Evolutionary conservation across 2,113 vertebrate genomes (phyloP).

Genomic region (Philantomba maxwellii): DNA sequence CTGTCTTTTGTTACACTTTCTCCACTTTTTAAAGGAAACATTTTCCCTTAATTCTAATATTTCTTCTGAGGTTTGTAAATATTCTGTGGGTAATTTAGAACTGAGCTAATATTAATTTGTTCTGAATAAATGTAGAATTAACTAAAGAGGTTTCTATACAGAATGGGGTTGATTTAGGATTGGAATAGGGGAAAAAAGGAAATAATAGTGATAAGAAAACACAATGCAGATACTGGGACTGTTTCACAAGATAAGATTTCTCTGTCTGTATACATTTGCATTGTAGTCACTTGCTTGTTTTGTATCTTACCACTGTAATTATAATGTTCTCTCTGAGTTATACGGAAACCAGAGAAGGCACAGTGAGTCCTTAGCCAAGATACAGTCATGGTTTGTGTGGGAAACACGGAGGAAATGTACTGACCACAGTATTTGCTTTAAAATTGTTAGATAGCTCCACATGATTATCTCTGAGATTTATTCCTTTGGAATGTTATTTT

Average conservation of each 20-base stretch:
- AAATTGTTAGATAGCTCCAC: not conserved
- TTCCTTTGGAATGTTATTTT: not conserved
- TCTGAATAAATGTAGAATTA: slow-evolving; percentile 34
- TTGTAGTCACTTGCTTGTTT: slow-evolving; percentile 62
- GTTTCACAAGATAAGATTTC: slow-evolving; percentile 82
- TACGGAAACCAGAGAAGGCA: slow-evolving; percentile 25
- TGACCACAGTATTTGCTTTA: not conserved
- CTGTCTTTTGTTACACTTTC: not conserved
- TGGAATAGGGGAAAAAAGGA: slow-evolving; percentile 68
- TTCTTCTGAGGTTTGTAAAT: slow-evolving; percentile 39
- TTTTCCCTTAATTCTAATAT: not conserved
- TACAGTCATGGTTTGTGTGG: not conserved
- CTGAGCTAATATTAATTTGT: slow-evolving; percentile 50
- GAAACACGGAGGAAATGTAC: slow-evolving; percentile 50
- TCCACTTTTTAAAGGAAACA: not conserved
- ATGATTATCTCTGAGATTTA: not conserved
- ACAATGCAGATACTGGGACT: slow-evolving; percentile 78
- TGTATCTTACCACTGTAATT: not conserved
- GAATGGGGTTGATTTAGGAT: slow-evolving; percentile 34
- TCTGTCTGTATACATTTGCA: slow-evolving; percentile 71
- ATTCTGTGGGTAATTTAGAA: not conserved
- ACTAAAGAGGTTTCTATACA: slow-evolving; percentile 48
- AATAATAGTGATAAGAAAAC: slow-evolving; percentile 85
- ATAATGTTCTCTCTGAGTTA: not conserved
- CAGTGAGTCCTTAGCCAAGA: slow-evolving; percentile 19